phyloP scores from a whole-genome alignment of 2,113 vertebrate genomes.

The Ammodytes dubius region DNA sequence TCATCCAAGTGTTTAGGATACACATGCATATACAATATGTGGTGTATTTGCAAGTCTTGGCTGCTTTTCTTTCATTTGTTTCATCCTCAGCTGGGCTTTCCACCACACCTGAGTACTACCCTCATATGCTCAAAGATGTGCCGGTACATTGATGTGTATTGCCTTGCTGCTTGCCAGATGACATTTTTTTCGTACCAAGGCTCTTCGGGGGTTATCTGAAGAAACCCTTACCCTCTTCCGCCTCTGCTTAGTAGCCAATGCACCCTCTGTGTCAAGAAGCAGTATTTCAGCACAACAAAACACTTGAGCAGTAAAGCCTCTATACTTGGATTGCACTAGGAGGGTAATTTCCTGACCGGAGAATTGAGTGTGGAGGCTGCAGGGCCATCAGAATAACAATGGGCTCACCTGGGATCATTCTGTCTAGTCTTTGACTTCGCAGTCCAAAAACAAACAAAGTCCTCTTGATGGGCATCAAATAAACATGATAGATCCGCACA shows the following conservation, averaged over 20 bases:
- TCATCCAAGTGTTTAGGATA: not conserved
- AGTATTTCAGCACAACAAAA: slow-evolving; percentile 67
- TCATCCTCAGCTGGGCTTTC: not conserved
- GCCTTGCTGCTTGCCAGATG: not conserved
- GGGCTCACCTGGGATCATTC: slow-evolving; percentile 23
- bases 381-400: slow-evolving; percentile 56
- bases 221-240: slow-evolving; percentile 45
- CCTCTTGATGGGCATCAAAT: slow-evolving; percentile 23
- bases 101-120: slow-evolving; percentile 5
- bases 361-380: slow-evolving; percentile 23
- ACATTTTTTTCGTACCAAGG: not conserved
- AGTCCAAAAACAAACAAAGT: slow-evolving; percentile 38
- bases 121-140: slow-evolving; percentile 31
- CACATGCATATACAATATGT: slow-evolving; percentile 1
- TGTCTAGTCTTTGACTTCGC: slow-evolving; percentile 16
- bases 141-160: slow-evolving; percentile 31
- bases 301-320: slow-evolving; percentile 57
- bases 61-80: slow-evolving; percentile 10
- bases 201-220: slow-evolving; percentile 44
- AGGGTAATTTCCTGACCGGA: slow-evolving; percentile 67
- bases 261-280: slow-evolving; percentile 47
- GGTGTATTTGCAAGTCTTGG: not conserved
- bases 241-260: slow-evolving; percentile 35
- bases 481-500: slow-evolving; percentile 23
- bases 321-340: slow-evolving; percentile 57